These are phyloP conservation scores for Caenorhabditis macrosperma DNA, from an alignment of 2,888 invertebrate species.

Conservation along the genomic window DNA sequence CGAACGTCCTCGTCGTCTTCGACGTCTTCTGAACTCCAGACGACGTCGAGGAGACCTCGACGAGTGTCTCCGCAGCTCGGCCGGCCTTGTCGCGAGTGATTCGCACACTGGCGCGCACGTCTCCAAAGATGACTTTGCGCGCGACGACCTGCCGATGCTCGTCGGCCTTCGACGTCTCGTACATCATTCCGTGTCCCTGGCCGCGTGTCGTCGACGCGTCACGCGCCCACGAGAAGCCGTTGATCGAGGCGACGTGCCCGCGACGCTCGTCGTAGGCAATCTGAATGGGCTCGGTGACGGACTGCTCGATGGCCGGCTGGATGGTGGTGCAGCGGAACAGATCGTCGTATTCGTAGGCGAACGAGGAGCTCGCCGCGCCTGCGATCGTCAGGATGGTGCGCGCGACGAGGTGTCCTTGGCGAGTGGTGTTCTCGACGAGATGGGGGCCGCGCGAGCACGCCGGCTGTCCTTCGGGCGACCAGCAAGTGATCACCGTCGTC, in stretches of 20 bases:
- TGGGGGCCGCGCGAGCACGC: slow-evolving; percentile 6
- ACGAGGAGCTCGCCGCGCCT: slow-evolving; percentile 34
- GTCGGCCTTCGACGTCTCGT: slow-evolving; percentile 25
- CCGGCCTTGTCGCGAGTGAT: slow-evolving; percentile 57
- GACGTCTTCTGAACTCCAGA: slow-evolving; percentile 16
- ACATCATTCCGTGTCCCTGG: slow-evolving; percentile 62
- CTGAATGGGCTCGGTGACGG: slow-evolving; percentile 57
- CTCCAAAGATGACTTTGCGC: slow-evolving; percentile 48
- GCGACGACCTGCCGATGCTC: slow-evolving; percentile 41
- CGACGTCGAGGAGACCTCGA: slow-evolving; percentile 25
- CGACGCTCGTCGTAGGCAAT: slow-evolving; percentile 61
- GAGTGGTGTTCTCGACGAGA: slow-evolving; percentile 18
- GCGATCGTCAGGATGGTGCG: slow-evolving; percentile 7
- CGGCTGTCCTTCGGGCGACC: slow-evolving; percentile 36
- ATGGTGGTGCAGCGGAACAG: slow-evolving; percentile 55
- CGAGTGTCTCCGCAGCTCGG: slow-evolving; percentile 41
- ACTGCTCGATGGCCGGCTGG: slow-evolving; percentile 55
- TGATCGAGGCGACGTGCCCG: slow-evolving; percentile 51
- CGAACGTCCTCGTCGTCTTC: slow-evolving; percentile 35
- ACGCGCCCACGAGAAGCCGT: slow-evolving; percentile 55
- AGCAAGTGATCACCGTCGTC: slow-evolving; percentile 23
- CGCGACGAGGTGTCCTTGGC: slow-evolving; percentile 51
- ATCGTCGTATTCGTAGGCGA: slow-evolving; percentile 68
- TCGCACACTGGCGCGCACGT: slow-evolving; percentile 36
- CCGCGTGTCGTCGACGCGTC: slow-evolving; percentile 52